Evolutionary conservation across 2,113 vertebrate species (phyloP).

Genomic region (Planiliza haematocheilus): DNA sequence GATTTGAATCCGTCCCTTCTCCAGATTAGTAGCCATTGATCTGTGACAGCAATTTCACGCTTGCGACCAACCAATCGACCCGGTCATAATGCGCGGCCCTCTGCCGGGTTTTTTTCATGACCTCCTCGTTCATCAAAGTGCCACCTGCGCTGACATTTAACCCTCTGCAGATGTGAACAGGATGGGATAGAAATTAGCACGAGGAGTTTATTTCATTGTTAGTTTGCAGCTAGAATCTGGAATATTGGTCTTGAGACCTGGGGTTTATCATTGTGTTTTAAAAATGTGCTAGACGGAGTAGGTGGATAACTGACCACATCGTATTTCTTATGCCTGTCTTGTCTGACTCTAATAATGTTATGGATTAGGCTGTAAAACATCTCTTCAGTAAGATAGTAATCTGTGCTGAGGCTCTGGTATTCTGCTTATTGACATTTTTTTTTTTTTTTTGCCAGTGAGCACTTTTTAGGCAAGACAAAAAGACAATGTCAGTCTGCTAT

Average conservation of each 20-base stretch:
- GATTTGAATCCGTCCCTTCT: slow-evolving; percentile 68
- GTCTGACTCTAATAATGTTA: not conserved
- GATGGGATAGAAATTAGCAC: not conserved
- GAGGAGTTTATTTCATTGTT: slow-evolving; percentile 26
- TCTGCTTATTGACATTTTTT: no score
- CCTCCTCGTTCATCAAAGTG: slow-evolving; percentile 71
- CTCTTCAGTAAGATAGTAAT: no score
- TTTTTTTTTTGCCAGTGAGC: no score
- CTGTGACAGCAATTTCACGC: slow-evolving; percentile 82
- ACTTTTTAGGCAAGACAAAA: no score
- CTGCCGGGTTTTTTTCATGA: slow-evolving; percentile 57
- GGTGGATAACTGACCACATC: no score
- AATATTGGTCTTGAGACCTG: not conserved
- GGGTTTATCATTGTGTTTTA: no score
- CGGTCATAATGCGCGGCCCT: slow-evolving; percentile 62
- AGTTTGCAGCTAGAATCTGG: no score
- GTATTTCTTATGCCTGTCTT: no score
- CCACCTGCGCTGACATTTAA: slow-evolving; percentile 54
- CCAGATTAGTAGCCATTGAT: slow-evolving; percentile 80
- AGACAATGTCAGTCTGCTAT: no score
- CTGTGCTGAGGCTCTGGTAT: no score
- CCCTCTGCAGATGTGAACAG: slow-evolving; percentile 11
- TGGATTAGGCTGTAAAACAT: no score
- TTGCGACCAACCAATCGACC: slow-evolving; percentile 72
- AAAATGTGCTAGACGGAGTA: no score